Conservation (phyloP, 23 tunicate genomes). For the Halocynthia roretzi region DNA sequence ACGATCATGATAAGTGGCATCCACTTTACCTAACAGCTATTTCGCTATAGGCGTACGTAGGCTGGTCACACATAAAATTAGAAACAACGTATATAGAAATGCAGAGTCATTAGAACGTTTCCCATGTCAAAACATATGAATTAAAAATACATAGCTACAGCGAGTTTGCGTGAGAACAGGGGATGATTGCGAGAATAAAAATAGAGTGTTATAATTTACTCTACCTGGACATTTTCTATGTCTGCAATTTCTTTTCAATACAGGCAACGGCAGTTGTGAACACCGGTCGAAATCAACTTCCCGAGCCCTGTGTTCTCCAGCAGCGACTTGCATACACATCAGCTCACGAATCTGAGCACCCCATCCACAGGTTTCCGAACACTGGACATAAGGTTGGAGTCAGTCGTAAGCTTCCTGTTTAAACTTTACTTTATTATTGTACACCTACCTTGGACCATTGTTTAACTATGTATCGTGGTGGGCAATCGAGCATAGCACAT, state of each 20-base stretch:
- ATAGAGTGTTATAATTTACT: too few relatives aligned
- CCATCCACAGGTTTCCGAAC: constrained; percentile 37
- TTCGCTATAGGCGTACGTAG: too few relatives aligned
- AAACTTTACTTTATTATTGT: background rate
- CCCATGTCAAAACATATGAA: too few relatives aligned
- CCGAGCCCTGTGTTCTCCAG: constrained; percentile 15
- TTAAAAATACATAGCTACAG: too few relatives aligned
- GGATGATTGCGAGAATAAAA: too few relatives aligned
- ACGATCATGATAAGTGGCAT: too few relatives aligned
- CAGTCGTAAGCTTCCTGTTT: background rate
- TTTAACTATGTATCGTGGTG: constrained; percentile 29
- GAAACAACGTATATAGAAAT: too few relatives aligned
- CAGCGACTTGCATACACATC: constrained; percentile 12
- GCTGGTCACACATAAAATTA: too few relatives aligned
- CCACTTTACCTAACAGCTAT: too few relatives aligned
- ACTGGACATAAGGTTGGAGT: constrained; percentile 21
- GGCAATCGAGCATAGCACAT: constrained; percentile 37
- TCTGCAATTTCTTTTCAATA: constrained; percentile 14
- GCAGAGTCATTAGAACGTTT: too few relatives aligned
- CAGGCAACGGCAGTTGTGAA: constrained; percentile 11
- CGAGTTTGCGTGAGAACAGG: too few relatives aligned
- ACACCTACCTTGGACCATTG: constrained; percentile 54
- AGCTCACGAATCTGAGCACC: constrained; percentile 16
- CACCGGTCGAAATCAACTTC: background rate
- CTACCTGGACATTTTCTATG: constrained; percentile 14